A percentile compares a stretch with the other conserved stretches of the same genome.
phyloP scores from a whole-genome alignment of 2,888 invertebrate genomes.

The Rhabditoides inermis region DNA sequence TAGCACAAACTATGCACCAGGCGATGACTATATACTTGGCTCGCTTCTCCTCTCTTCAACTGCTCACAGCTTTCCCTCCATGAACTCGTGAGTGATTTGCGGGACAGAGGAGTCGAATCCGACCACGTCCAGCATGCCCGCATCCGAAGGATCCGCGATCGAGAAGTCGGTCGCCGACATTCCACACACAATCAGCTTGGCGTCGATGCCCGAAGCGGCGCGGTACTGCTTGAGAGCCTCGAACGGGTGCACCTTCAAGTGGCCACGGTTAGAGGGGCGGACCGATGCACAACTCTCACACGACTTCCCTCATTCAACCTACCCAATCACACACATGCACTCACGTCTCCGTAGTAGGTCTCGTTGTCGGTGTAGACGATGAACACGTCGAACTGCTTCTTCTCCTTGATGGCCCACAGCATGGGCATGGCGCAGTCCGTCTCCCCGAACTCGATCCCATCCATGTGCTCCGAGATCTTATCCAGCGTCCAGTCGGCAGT shows the following conservation, averaged over 20 bases:
- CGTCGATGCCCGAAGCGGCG: constrained; percentile 48
- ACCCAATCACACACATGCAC: constrained; percentile 1
- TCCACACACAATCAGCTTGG: constrained; percentile 43
- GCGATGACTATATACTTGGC: too few relatives aligned
- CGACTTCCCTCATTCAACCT: background rate
- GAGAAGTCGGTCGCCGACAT: constrained; percentile 53
- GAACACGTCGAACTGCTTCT: constrained; percentile 66
- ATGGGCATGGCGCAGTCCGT: constrained; percentile 59
- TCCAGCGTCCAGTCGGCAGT: constrained; percentile 26
- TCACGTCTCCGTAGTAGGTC: constrained; percentile 35
- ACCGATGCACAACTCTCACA: background rate
- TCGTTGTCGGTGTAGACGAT: constrained; percentile 65
- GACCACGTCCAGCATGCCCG: constrained; percentile 54
- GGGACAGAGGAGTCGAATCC: constrained; percentile 55
- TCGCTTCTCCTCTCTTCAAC: too few relatives aligned
- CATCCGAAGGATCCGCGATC: constrained; percentile 54
- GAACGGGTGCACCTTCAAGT: constrained; percentile 56
- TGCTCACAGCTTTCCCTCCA: constrained; percentile 42
- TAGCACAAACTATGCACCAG: too few relatives aligned
- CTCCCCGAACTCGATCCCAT: constrained; percentile 23
- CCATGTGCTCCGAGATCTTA: constrained; percentile 20
- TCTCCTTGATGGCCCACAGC: constrained; percentile 63
- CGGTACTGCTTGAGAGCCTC: constrained; percentile 62
- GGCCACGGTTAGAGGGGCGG: too few relatives aligned
- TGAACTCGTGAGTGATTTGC: constrained; percentile 52